Evolutionary conservation across 2,113 vertebrate genomes (phyloP).

Genomic region (Ophiodon elongatus): DNA sequence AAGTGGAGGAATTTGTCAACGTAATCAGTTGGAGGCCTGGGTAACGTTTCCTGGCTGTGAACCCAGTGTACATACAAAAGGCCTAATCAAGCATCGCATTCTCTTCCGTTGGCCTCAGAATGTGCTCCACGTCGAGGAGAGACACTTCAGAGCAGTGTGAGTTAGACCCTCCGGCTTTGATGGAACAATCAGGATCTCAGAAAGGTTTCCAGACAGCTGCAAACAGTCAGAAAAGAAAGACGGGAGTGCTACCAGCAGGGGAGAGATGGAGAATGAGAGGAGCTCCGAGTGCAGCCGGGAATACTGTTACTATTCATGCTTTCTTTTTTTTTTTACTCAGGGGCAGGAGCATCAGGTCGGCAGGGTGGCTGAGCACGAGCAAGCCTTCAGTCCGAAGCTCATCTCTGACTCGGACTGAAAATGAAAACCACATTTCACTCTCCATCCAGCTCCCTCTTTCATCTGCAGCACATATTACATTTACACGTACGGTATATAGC

Average conservation of each 20-base stretch:
- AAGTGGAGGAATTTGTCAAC: not conserved
- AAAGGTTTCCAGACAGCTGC: conserved; percentile 28
- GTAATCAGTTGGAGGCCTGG: not conserved
- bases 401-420: not conserved
- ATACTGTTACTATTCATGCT: not conserved
- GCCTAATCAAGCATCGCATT: not conserved
- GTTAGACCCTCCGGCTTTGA: not conserved
- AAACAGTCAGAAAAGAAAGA: conserved; percentile 11
- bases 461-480: not conserved
- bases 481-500: too few relatives aligned
- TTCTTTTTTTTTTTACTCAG: not conserved
- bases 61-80: not conserved
- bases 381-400: not conserved
- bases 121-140: not conserved
- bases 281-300: conserved; percentile 7
- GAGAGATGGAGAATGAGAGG: not conserved
- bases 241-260: conserved; percentile 3
- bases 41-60: not conserved
- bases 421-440: conserved; percentile 19
- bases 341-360: not conserved
- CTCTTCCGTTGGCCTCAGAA: not conserved
- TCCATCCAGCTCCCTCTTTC: not conserved
- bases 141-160: not conserved
- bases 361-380: not conserved
- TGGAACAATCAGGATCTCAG: conserved; percentile 15